Percentiles rank a stretch among this genome's conserved stretches.
These are phyloP conservation scores for Pelagia noctiluca DNA, from an alignment of 30 jellyfish, hydroid and myxozoan genomes.

Conservation along the genomic window DNA sequence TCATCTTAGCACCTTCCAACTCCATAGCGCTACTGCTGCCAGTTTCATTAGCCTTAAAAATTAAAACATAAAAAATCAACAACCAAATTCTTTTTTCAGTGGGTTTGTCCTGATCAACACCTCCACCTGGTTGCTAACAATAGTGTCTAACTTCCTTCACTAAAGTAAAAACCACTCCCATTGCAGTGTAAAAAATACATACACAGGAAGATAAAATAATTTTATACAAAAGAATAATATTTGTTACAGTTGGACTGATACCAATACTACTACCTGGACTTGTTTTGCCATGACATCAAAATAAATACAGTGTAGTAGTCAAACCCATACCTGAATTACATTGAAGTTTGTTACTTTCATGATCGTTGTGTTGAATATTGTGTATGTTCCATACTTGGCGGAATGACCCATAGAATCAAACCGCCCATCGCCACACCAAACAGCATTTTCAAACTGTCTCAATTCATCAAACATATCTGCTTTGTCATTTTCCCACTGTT, in stretches of 20 bases:
- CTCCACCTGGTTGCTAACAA: too few relatives aligned
- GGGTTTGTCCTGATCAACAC: too few relatives aligned
- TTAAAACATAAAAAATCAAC: background rate
- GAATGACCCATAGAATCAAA: slow-evolving; percentile 26
- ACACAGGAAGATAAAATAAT: too few relatives aligned
- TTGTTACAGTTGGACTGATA: too few relatives aligned
- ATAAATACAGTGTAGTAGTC: background rate
- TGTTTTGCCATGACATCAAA: too few relatives aligned
- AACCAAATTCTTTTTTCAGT: background rate
- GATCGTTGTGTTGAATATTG: background rate
- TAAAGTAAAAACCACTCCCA: too few relatives aligned
- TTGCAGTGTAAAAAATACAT: too few relatives aligned
- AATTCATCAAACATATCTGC: background rate
- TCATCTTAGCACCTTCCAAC: background rate
- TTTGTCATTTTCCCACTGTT: background rate
- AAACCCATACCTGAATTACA: background rate
- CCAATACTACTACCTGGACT: too few relatives aligned
- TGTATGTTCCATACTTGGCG: slow-evolving; percentile 16
- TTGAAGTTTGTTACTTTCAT: background rate
- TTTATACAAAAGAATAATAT: too few relatives aligned
- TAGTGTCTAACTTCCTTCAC: too few relatives aligned
- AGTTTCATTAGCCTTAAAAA: slow-evolving; percentile 1
- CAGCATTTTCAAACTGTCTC: too few relatives aligned
- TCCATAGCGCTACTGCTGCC: background rate
- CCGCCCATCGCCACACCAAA: slow-evolving; percentile 38